These are phyloP conservation scores for Chrysodeixis includens DNA, from an alignment of 2,888 invertebrate genomes.

Conservation along the genomic window DNA sequence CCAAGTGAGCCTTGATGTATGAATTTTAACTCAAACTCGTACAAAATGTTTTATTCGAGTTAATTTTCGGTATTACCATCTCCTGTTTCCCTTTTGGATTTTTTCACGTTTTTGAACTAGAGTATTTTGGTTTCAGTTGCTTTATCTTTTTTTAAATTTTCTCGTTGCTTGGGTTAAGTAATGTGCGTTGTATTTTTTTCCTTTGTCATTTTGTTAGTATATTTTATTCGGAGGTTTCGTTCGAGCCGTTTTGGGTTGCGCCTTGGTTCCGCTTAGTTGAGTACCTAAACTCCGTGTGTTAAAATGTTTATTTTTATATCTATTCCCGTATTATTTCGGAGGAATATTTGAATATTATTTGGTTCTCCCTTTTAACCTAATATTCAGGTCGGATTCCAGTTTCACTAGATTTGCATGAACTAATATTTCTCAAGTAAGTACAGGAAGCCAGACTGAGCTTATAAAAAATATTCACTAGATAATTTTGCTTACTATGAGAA, in stretches of 20 bases:
- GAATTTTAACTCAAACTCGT: constrained; percentile 30
- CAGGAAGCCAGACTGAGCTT: too few species aligned
- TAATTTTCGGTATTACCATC: constrained; percentile 32
- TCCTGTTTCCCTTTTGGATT: constrained; percentile 19
- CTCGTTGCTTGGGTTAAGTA: neutral
- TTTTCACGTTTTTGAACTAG: constrained; percentile 16
- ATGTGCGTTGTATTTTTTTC: neutral
- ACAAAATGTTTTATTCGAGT: constrained; percentile 30
- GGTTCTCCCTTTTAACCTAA: neutral
- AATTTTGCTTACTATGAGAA: too few species aligned
- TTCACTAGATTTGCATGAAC: neutral
- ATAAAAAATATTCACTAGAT: too few species aligned
- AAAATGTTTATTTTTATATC: constrained; percentile 4
- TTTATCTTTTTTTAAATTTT: constrained; percentile 2
- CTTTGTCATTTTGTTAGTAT: neutral
- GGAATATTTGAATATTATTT: neutral
- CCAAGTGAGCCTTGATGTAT: constrained; percentile 34
- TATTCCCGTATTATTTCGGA: neutral
- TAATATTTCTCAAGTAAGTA: neutral
- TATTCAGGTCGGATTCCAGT: neutral
- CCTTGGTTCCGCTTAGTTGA: neutral
- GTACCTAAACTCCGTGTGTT: neutral
- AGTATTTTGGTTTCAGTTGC: neutral
- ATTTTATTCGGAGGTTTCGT: neutral
- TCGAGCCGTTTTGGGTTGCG: neutral